These are phyloP conservation scores for Poecilus cupreus DNA, from an alignment of 2,888 invertebrate genomes.

Conservation along the genomic window DNA sequence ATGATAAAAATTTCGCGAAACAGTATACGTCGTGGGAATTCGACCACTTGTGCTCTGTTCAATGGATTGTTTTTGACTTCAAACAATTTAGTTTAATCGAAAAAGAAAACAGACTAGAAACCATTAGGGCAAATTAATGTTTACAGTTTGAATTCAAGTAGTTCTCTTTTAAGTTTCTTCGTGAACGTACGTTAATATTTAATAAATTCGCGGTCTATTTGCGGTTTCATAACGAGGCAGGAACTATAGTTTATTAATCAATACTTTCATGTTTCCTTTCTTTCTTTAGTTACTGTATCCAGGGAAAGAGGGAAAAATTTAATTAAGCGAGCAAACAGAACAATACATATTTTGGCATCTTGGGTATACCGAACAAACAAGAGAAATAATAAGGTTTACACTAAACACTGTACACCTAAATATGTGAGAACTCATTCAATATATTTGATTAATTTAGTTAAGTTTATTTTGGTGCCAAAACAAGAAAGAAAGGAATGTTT, in stretches of 20 bases:
- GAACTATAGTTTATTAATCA: neutral
- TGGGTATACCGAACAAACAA: too few relatives aligned
- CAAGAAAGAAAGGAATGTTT: too few relatives aligned
- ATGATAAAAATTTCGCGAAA: too few relatives aligned
- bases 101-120: constrained; percentile 10
- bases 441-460: too few relatives aligned
- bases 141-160: neutral
- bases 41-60: neutral
- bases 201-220: constrained; percentile 3
- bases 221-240: neutral
- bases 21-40: neutral
- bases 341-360: neutral
- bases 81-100: neutral
- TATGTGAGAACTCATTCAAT: too few relatives aligned
- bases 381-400: too few relatives aligned
- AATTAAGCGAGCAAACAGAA: neutral
- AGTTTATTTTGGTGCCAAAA: too few relatives aligned
- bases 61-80: constrained; percentile 2
- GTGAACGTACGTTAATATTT: neutral
- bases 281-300: neutral
- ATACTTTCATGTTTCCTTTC: neutral
- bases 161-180: neutral
- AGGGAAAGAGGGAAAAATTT: neutral
- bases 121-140: constrained; percentile 20
- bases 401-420: too few relatives aligned